Conservation (phyloP, 2,113 vertebrate genomes). For the Caranx ignobilis region DNA sequence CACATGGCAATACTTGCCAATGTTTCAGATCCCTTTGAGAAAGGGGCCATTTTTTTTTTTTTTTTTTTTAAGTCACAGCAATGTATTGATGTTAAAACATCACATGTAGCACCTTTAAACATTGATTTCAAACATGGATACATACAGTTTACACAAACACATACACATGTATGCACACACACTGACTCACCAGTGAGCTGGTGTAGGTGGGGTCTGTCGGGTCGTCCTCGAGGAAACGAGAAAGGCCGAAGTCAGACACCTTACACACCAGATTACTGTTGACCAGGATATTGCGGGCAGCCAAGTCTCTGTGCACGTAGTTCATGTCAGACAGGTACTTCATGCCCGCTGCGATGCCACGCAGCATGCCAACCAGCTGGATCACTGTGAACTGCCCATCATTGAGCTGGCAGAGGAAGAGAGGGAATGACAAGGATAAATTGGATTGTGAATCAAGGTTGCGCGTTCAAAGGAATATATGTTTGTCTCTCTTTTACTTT, state of each 20-base stretch:
- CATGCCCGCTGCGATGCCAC: constrained; percentile 96
- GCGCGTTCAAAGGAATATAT: constrained; percentile 30
- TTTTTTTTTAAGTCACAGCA: background rate
- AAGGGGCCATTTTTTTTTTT: background rate
- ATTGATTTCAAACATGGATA: constrained; percentile 24
- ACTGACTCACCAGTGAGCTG: constrained; percentile 92
- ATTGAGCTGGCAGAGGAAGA: constrained; percentile 86
- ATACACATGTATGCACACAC: background rate
- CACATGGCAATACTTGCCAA: background rate
- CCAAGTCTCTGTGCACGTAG: constrained; percentile 95
- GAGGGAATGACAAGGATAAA: constrained; percentile 34
- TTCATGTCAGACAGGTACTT: constrained; percentile 98
- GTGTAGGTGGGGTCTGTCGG: constrained; percentile 95
- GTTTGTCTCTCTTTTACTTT: background rate
- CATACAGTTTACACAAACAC: constrained; percentile 6
- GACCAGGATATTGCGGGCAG: constrained; percentile 96
- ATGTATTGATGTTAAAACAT: constrained; percentile 39
- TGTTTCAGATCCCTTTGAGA: background rate
- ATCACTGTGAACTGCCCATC: constrained; percentile 98
- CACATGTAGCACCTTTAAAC: constrained; percentile 43
- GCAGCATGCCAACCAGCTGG: constrained; percentile 96
- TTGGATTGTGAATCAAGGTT: constrained; percentile 36
- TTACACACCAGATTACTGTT: constrained; percentile 99
- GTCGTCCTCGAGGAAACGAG: constrained; percentile 96
- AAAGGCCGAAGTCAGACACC: constrained; percentile 96